Conservation (phyloP, 2,797 vertebrate genomes). For the Sternotherus odoratus region DNA sequence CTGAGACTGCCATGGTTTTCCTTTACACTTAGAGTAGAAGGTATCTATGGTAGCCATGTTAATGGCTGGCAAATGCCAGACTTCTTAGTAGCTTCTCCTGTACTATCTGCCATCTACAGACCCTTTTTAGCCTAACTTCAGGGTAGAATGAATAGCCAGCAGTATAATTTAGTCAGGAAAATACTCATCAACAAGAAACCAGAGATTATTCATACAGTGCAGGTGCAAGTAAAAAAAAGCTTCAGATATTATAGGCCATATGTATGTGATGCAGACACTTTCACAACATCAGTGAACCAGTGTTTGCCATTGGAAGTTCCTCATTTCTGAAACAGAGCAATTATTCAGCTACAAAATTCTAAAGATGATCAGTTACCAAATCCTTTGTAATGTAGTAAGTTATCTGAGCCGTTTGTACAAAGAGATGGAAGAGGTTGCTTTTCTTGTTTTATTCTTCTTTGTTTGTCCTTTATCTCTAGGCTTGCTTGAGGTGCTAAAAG, state of each 20-base stretch:
- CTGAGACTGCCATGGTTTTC: slow-evolving; percentile 36
- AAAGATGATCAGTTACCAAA: slow-evolving; percentile 68
- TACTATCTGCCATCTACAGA: slow-evolving; percentile 1
- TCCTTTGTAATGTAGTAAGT: slow-evolving; percentile 57
- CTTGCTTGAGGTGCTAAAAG: slow-evolving; percentile 49
- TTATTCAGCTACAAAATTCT: slow-evolving; percentile 52
- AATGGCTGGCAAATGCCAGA: slow-evolving; percentile 60
- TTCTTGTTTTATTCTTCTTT: slow-evolving; percentile 47
- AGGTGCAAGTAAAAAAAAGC: slow-evolving; percentile 55
- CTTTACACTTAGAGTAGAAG: slow-evolving; percentile 36
- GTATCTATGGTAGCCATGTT: slow-evolving; percentile 56
- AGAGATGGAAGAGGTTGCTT: slow-evolving; percentile 46
- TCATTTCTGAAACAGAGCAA: slow-evolving; percentile 69
- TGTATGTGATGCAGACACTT: not conserved
- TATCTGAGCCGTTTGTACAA: slow-evolving; percentile 55
- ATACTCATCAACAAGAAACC: slow-evolving; percentile 53
- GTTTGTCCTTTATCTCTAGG: slow-evolving; percentile 61
- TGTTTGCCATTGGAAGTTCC: slow-evolving; percentile 74
- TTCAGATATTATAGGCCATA: slow-evolving; percentile 16
- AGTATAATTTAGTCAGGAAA: slow-evolving; percentile 51
- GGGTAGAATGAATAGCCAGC: slow-evolving; percentile 64
- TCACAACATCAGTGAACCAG: slow-evolving; percentile 32
- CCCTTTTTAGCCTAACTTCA: slow-evolving; percentile 61
- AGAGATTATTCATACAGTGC: slow-evolving; percentile 44
- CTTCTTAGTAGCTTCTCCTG: slow-evolving; percentile 60